phyloP scores from a whole-genome alignment of 2,797 vertebrate genomes.

The Anabacerthia variegaticeps region DNA sequence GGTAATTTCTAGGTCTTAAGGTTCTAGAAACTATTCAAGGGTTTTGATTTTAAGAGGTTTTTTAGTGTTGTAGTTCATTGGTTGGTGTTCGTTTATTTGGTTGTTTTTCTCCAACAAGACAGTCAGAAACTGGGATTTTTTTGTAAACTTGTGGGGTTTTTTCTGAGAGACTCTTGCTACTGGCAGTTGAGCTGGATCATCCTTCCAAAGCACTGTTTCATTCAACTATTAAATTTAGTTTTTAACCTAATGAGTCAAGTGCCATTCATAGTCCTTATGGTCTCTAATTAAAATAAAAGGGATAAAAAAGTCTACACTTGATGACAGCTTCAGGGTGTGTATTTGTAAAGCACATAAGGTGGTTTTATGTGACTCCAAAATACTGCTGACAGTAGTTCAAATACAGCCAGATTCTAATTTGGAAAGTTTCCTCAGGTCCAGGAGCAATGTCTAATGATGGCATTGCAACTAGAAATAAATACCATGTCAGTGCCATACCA shows the following conservation, averaged over 20 bases:
- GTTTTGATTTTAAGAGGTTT: not conserved
- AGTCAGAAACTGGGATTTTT: not conserved
- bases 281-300: not conserved
- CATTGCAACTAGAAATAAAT: not conserved
- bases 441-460: not conserved
- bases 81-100: fast-evolving
- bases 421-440: not conserved
- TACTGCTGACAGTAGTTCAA: not conserved
- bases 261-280: not conserved
- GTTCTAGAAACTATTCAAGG: not conserved
- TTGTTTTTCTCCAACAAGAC: fast-evolving
- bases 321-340: not conserved
- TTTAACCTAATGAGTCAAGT: not conserved
- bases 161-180: not conserved
- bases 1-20: not conserved
- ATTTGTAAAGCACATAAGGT: not conserved
- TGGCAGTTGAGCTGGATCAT: not conserved
- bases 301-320: not conserved
- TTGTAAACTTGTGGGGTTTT: not conserved
- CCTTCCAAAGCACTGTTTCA: not conserved
- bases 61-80: not conserved
- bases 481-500: fast-evolving
- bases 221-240: not conserved
- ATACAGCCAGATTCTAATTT: not conserved
- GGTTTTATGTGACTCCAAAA: not conserved